phyloP scores from a whole-genome alignment of 2,113 vertebrate genomes.

The Craseonycteris thonglongyai region DNA sequence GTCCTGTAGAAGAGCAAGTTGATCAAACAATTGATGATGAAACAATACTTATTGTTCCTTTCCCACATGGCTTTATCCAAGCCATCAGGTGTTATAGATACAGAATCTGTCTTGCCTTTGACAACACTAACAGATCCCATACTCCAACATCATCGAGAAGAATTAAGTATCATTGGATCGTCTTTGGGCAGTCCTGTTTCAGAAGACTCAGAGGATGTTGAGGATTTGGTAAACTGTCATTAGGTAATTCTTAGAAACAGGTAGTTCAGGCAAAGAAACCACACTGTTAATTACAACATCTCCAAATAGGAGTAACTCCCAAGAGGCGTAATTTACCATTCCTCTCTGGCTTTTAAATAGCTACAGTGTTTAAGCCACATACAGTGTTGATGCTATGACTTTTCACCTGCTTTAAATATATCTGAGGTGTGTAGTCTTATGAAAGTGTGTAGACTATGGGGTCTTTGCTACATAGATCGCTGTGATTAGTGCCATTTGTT shows the following conservation, averaged over 20 bases:
- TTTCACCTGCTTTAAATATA: constrained; percentile 56
- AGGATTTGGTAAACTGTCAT: constrained; percentile 82
- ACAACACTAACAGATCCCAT: constrained; percentile 92
- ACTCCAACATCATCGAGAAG: constrained; percentile 90
- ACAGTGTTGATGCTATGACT: constrained; percentile 69
- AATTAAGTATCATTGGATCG: constrained; percentile 84
- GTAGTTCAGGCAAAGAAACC: constrained; percentile 58
- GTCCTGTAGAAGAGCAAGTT: constrained; percentile 83
- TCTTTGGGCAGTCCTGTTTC: constrained; percentile 81
- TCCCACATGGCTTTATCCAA: constrained; percentile 92
- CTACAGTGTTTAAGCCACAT: constrained; percentile 36
- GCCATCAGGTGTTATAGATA: constrained; percentile 85
- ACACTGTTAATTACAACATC: constrained; percentile 49
- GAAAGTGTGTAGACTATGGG: background rate
- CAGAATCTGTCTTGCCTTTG: constrained; percentile 86
- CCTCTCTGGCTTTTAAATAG: constrained; percentile 49
- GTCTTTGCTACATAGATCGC: constrained; percentile 21
- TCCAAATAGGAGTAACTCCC: constrained; percentile 66
- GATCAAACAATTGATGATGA: constrained; percentile 84
- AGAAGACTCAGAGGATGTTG: constrained; percentile 82
- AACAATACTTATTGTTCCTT: constrained; percentile 91
- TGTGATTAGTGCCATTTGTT: background rate
- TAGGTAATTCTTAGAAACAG: constrained; percentile 66
- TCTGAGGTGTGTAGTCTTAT: constrained; percentile 42
- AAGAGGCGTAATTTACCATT: constrained; percentile 34